A percentile compares a stretch with the other conserved stretches of the same genome.
Evolutionary conservation across 2,888 invertebrate genomes (phyloP).

Genomic region (Hipparchia sbordonii): DNA sequence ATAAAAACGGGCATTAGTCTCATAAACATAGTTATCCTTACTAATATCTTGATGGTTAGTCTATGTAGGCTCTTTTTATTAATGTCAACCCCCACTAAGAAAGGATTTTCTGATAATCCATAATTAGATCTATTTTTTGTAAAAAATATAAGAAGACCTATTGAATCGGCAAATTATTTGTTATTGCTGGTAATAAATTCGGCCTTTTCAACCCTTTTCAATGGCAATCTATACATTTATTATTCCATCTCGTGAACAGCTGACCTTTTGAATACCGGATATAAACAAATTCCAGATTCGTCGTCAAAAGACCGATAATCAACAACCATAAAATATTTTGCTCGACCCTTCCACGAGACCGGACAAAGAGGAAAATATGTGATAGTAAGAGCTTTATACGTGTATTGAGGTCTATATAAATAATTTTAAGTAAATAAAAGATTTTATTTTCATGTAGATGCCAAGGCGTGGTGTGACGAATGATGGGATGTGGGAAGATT

Average conservation of each 20-base stretch:
- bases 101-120: too few species aligned
- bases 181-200: constrained; percentile 1
- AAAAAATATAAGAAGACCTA: background rate
- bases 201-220: constrained; percentile 12
- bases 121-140: background rate
- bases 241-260: constrained; percentile 11
- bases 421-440: background rate
- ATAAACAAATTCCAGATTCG: constrained; percentile 16
- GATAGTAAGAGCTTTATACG: background rate
- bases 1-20: too few species aligned
- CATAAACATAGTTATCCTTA: too few species aligned
- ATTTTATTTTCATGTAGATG: background rate
- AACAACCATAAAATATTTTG: constrained; percentile 30
- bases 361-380: constrained; percentile 20
- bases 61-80: too few species aligned
- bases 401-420: background rate
- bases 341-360: constrained; percentile 32
- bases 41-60: too few species aligned
- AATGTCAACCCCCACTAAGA: too few species aligned
- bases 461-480: too few species aligned
- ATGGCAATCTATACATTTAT: constrained; percentile 16
- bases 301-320: constrained; percentile 27
- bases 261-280: constrained; percentile 24
- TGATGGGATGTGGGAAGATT: too few species aligned
- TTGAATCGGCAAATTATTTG: constrained; percentile 4